Base-by-base conservation (phyloP, 2,113 vertebrate genomes). In the Petaurus breviceps region DNA sequence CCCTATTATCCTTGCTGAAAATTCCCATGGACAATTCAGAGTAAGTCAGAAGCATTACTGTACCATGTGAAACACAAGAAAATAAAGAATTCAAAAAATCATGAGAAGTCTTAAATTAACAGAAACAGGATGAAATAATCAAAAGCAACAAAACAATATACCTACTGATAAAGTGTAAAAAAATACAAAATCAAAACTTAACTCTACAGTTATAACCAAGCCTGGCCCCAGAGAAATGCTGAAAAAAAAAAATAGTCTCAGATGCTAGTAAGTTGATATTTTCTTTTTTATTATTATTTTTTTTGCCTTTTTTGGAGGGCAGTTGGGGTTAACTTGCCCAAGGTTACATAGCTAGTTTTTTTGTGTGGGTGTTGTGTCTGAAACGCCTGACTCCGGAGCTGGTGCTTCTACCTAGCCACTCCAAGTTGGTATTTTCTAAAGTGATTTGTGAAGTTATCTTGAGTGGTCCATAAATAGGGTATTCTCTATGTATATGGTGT, bases 401-500 rank as follows among this genome's bases (percentile, higher is more conserved):
- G n/a, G n/a, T n/a, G n/a, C n/a, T n/a, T n/a, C n/a, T n/a, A n/a
- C n/a, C n/a, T n/a, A n/a, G n/a, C n/a, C n/a, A n/a, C n/a, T n/a
- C n/a, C n/a, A n/a, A n/a, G n/a, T 37, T 90, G 94, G 49, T 94
- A 90, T 31, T 68, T 93, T 95, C 90, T 89, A 95, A 92, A 93
- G 89, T 90, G 93, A 92, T 53, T 94, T 93, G 24, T 93, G 96
- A 95, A 94, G 50, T 47, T 68, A 94, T 51, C 96, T 96, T 95
- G 68, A 95, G 95, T 95, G 93, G 1, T 93, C 53, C 92, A 93
- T 93, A 84, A 84, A 52, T 28, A 96, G 9, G 77, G 94, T 52
- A 8, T 91, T 54, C 89, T n/a, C 53, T 2, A 84, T 24, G 26
- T 3, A 93, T 47, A 50, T 54, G 51, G 24, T 46, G 31, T 37